Conservation (phyloP, 2,797 vertebrate species). For the Clarias laeviceps region DNA sequence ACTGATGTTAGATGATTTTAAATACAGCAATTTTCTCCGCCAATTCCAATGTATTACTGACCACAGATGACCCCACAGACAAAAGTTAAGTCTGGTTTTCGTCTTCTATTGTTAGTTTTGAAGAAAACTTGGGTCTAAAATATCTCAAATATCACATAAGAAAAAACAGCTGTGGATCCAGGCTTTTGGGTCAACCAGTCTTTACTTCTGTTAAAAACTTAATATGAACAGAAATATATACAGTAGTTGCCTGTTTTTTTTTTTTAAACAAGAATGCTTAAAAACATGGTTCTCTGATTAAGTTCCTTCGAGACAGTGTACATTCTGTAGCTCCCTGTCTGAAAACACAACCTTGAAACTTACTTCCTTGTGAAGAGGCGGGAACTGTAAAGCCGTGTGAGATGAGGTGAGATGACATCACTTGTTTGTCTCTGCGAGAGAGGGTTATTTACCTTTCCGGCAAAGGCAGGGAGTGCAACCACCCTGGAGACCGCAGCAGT, state of each 20-base stretch:
- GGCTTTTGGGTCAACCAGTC: no score
- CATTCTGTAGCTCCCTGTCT: not conserved
- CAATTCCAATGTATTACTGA: no score
- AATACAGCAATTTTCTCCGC: no score
- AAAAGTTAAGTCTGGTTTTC: no score
- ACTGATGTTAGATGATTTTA: no score
- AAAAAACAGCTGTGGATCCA: no score
- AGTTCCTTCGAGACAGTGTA: not conserved
- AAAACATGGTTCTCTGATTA: constrained; percentile 3
- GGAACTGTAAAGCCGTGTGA: constrained; percentile 26
- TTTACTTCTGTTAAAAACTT: not conserved
- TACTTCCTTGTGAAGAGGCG: constrained; percentile 29
- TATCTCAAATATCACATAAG: no score
- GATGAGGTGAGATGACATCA: constrained; percentile 55
- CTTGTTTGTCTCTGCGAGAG: constrained; percentile 47
- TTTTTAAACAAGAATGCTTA: not conserved
- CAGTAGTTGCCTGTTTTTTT: not conserved
- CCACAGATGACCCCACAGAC: no score
- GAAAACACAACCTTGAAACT: constrained; percentile 15
- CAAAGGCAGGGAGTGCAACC: constrained; percentile 33
- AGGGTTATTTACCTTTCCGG: constrained; percentile 45
- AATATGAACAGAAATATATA: not conserved
- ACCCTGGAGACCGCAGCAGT: constrained; percentile 10
- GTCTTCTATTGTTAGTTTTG: no score
- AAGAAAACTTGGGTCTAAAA: no score